These are phyloP conservation scores for Eulacestoma nigropectus DNA, from an alignment of 2,113 vertebrate species.

Conservation along the genomic window DNA sequence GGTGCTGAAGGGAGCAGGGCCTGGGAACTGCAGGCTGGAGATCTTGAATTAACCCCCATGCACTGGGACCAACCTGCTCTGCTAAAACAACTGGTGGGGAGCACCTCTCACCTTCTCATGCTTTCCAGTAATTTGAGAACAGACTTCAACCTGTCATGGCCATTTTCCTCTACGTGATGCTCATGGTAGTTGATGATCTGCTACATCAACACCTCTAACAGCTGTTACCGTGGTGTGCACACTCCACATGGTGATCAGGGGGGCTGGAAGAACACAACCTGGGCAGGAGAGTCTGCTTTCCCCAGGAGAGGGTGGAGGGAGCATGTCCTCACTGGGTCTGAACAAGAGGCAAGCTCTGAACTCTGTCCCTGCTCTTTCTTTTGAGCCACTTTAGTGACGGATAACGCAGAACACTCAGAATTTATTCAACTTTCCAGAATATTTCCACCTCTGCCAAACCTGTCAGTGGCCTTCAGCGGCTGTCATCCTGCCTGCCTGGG, in stretches of 20 bases:
- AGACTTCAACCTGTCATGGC: background rate
- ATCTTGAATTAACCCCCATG: background rate
- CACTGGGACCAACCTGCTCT: background rate
- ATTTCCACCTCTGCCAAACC: background rate
- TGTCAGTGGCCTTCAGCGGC: background rate
- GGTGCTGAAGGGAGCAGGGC: background rate
- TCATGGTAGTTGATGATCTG: background rate
- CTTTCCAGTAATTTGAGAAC: slow-evolving; percentile 1
- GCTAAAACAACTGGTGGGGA: background rate
- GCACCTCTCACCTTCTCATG: background rate
- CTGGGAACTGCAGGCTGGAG: background rate
- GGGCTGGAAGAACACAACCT: background rate
- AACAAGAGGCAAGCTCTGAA: background rate
- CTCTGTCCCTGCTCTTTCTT: background rate
- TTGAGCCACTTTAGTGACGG: background rate
- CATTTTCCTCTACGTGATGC: background rate
- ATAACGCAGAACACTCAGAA: background rate
- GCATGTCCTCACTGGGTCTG: rapidly evolving
- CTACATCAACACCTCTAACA: background rate
- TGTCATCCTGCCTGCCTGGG: background rate
- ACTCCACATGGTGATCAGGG: background rate
- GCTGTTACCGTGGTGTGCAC: background rate
- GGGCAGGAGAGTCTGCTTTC: background rate
- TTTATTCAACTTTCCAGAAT: background rate
- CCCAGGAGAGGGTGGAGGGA: background rate